Evolutionary conservation across 2,888 invertebrate genomes (phyloP), one percentile per base, ranked within the genome.

Genomic region (Acleris literana): DNA sequence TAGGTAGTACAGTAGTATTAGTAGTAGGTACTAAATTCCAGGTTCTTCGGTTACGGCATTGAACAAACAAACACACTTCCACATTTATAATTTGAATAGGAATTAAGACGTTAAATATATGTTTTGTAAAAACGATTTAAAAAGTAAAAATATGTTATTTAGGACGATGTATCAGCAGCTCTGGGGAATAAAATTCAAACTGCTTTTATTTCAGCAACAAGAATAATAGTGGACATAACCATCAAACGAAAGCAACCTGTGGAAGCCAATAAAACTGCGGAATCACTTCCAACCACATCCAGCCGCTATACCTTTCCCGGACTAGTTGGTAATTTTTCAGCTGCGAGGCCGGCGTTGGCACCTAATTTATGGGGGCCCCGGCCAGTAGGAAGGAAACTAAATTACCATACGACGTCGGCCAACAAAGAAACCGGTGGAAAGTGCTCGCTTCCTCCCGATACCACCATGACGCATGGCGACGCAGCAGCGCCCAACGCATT

Each of bases 401-500:
- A 91, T 92, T 92, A 90, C 86, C 92, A 92, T 91, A 91, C 86
- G 84, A 88, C 88, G 82, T 84, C 72, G 70, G 77, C 77, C 82
- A 81, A 83, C 85, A 88, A 88, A 88, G 85, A 87, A 87, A 84
- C 83, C 77, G 76, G 72, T 77, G 80, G 82, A 78, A 81, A 82
- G 77, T 79, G 82, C 80, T 81, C 78, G 81, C 83, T 85, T 80
- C 79, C 82, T 71, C 61, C 75, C 81, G 84, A 84, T 81, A 78
- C 75, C 72, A 76, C 71, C 71, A 75, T 83, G 82, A 82, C 76
- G 82, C 80, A 83, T 84, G 76, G 77, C 62, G 68, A 65, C 61
- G 65, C 67, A 68, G 58, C 56, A 61, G 64, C 63, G 54, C 22
- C 16, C 39, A 69, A 74, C 70, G 71, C 72, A 72, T 70, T 73